Percentiles rank a stretch among this genome's conserved stretches.
Evolutionary conservation across 2,797 vertebrate genomes (phyloP).

Genomic region (Circus cinereus): DNA sequence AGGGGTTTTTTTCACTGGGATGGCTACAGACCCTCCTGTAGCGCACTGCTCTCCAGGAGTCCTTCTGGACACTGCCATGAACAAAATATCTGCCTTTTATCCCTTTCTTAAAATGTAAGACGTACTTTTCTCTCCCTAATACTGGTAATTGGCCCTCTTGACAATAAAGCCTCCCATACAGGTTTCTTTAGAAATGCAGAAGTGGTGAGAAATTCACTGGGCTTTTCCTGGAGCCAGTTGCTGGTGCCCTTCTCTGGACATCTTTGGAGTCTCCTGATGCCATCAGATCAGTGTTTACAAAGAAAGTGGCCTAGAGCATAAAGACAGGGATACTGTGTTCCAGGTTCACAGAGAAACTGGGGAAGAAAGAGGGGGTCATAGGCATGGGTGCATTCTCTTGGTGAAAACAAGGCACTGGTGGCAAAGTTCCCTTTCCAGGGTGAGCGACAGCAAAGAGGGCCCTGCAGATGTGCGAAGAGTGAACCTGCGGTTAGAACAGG

Average conservation of each 20-base stretch:
- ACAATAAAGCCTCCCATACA: neutral
- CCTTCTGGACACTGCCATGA: accelerated
- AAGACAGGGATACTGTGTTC: neutral
- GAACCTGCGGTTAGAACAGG: neutral
- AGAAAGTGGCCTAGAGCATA: neutral
- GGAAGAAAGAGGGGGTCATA: neutral
- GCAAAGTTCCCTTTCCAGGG: neutral
- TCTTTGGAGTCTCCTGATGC: neutral
- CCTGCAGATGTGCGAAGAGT: neutral
- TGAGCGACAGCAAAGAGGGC: neutral
- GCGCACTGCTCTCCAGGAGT: neutral
- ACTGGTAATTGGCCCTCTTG: neutral
- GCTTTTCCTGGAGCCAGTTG: neutral
- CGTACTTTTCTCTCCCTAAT: neutral
- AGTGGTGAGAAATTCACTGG: neutral
- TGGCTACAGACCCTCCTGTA: neutral
- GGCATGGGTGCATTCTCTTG: accelerated
- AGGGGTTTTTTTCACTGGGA: neutral
- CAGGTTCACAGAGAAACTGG: neutral
- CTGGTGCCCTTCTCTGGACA: neutral
- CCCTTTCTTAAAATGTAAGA: neutral
- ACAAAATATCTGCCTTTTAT: neutral
- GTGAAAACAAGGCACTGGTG: neutral
- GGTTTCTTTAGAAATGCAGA: neutral
- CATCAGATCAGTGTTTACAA: neutral